phyloP scores from a whole-genome alignment of 2,113 vertebrate species.

The Carassius auratus region DNA sequence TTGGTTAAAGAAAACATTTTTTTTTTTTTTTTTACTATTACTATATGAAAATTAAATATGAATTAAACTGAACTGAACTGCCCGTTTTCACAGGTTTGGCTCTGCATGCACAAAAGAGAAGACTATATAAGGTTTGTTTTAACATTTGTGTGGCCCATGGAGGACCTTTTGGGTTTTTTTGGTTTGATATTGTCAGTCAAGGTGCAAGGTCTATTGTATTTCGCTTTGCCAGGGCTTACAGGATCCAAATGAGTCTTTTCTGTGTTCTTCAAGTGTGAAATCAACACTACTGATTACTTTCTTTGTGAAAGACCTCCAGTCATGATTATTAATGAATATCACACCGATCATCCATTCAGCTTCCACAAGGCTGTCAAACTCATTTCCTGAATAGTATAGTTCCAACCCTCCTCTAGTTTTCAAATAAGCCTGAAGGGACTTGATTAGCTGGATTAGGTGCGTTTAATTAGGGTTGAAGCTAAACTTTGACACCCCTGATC shows the following conservation, averaged over 20 bases:
- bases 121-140: constrained; percentile 57
- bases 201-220: neutral
- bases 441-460: too few relatives aligned
- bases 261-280: neutral
- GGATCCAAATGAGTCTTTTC: too few relatives aligned
- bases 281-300: neutral
- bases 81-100: constrained; percentile 56
- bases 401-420: too few relatives aligned
- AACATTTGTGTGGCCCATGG: neutral
- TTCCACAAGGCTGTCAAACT: neutral
- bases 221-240: too few relatives aligned
- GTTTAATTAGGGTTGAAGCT: too few relatives aligned
- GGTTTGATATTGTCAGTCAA: neutral
- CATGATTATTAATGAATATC: neutral
- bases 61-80: neutral
- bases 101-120: constrained; percentile 42
- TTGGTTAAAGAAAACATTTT: neutral
- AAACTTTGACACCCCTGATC: too few relatives aligned
- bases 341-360: neutral
- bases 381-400: too few relatives aligned
- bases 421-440: too few relatives aligned
- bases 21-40: neutral
- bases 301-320: neutral
- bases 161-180: neutral
- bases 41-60: neutral